Percentiles rank a stretch among this genome's conserved stretches.
phyloP scores from a whole-genome alignment of 2,797 vertebrate species.

The Mallotus villosus region DNA sequence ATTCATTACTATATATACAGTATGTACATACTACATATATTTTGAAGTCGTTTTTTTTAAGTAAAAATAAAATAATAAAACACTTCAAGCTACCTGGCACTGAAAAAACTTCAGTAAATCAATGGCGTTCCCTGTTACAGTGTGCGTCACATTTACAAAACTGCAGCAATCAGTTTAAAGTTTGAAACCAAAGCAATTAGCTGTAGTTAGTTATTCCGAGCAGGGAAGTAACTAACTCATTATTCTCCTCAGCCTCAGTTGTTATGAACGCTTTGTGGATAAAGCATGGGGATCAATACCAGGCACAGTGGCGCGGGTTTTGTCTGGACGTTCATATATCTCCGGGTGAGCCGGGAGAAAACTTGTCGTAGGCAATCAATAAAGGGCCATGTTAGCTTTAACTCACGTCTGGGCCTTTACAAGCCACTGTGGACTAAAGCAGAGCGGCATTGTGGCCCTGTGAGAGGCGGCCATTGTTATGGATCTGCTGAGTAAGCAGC shows the following conservation, averaged over 20 bases:
- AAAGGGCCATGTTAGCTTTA: conserved; percentile 53
- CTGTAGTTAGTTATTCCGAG: neutral
- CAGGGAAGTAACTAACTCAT: neutral
- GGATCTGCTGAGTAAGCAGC: conserved; percentile 66
- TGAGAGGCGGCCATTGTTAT: conserved; percentile 53
- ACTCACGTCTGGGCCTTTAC: conserved; percentile 44
- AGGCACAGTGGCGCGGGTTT: conserved; percentile 33
- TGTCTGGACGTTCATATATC: conserved; percentile 50
- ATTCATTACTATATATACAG: too few species aligned
- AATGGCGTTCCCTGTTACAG: too few species aligned
- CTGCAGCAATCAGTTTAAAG: too few species aligned
- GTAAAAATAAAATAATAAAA: too few species aligned
- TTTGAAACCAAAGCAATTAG: conserved; percentile 24
- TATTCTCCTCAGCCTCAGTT: conserved; percentile 34
- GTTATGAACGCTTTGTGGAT: conserved; percentile 52
- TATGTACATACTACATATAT: too few species aligned
- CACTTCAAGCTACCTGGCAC: too few species aligned
- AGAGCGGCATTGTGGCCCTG: conserved; percentile 50
- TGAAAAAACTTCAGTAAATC: too few species aligned
- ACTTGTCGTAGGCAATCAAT: conserved; percentile 64
- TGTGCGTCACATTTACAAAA: too few species aligned
- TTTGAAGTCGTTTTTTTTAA: too few species aligned
- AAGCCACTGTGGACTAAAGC: conserved; percentile 26
- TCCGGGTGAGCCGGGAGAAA: conserved; percentile 49
- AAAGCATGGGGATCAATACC: conserved; percentile 57